Evolutionary conservation across 2,888 invertebrate species (phyloP), one percentile per base, ranked within the genome.

Genomic region (Apoderus coryli): DNA sequence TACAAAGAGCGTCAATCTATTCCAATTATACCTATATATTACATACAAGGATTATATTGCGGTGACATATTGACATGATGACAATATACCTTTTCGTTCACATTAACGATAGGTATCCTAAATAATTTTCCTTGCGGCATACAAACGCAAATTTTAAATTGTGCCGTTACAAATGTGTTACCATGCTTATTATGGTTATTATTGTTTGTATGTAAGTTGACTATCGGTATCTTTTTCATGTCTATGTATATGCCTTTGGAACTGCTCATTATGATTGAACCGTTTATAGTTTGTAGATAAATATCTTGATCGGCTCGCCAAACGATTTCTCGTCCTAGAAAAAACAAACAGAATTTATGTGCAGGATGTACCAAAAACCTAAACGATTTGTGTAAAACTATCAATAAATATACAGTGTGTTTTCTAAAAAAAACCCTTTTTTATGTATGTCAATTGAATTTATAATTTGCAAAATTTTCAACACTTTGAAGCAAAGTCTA

Each of bases 81-180:
- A 48, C 78, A 79, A 16, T 67, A 69, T 1, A 69, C 65, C 26
- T 55, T 60, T 7, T 53, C 46, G 32, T 52, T 56, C 1, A 69
- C 71, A 0, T 65, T 64, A 0, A 74, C 70, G 1, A 81, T 72
- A 0, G 79, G 76, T 3, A 89, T 70, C 36, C 76, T 65, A 49
- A 86, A 89, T 29, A 90, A 52, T 44, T 78, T 79, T 0, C 88
- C 89, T 39, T 78, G 74, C 0, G 88, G 88, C 81, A 86, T 85
- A 48, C 89, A 89, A 1, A 88, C 76, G 44, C 89, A 90, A 1
- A 90, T 68, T 53, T 89, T 88, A 46, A 76, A 89, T 51, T 88
- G 85, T 0, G 71, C 57, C 34, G 58, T 54, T 4, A 53, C 32
- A 25, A 44, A 45, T n/a, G n/a, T n/a, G n/a, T n/a, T n/a, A n/a